Percentiles rank a stretch among this genome's conserved stretches.
Evolutionary conservation across 1,140 invertebrate species (phyloP).

Genomic region (Calycopis cecrops): DNA sequence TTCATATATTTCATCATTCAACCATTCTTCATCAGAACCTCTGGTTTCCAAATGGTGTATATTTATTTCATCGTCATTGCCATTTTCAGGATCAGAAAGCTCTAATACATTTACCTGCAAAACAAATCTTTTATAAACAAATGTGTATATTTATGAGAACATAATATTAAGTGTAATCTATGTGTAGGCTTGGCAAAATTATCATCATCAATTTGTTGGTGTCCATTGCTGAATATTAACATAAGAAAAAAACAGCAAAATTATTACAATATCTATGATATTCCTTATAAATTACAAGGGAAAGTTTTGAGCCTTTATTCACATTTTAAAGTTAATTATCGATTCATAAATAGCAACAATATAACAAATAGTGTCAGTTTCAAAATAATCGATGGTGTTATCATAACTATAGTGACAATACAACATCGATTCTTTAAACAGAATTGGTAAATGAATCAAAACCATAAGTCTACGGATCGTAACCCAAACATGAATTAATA

Average conservation of each 20-base stretch:
- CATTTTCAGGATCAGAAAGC: conserved; percentile 43
- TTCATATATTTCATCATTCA: conserved; percentile 55
- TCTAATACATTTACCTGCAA: conserved; percentile 59
- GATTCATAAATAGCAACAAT: too few species aligned
- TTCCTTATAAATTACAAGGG: too few species aligned
- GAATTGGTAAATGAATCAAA: neutral
- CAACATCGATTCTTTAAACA: neutral
- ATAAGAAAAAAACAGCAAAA: too few species aligned
- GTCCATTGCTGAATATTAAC: too few species aligned
- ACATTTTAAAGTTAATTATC: too few species aligned
- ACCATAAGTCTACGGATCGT: conserved; percentile 1
- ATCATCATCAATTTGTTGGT: too few species aligned
- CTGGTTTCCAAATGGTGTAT: conserved; percentile 36
- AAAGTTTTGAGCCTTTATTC: too few species aligned
- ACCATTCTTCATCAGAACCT: conserved; percentile 57
- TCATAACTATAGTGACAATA: neutral
- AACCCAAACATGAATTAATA: conserved; percentile 38
- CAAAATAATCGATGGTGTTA: conserved; percentile 21
- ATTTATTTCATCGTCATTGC: conserved; percentile 33
- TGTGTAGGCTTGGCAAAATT: too few species aligned
- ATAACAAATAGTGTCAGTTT: too few species aligned
- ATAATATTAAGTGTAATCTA: too few species aligned
- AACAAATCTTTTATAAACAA: neutral
- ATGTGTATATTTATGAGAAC: too few species aligned
- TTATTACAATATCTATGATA: too few species aligned